These are phyloP conservation scores for Panopea generosa DNA, from an alignment of 2,888 invertebrate genomes.

Conservation along the genomic window DNA sequence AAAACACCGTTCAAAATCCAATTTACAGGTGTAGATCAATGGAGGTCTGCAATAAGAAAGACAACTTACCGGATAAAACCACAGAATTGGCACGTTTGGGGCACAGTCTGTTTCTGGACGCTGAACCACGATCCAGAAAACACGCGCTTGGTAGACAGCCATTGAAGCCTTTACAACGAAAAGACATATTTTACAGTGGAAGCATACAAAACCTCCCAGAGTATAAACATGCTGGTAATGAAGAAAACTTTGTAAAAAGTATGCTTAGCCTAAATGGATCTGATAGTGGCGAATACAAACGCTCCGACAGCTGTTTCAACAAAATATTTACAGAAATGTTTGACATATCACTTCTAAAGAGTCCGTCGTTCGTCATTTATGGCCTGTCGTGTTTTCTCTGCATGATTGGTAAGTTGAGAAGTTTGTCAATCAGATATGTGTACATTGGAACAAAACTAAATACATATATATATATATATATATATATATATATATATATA, in stretches of 20 bases:
- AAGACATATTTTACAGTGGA: constrained; percentile 99
- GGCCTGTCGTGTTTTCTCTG: constrained; percentile 80
- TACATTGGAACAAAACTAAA: no score
- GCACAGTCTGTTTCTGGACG: constrained; percentile 50
- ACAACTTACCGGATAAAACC: constrained; percentile 24
- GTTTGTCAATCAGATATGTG: not conserved
- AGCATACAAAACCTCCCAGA: constrained; percentile 92
- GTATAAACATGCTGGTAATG: constrained; percentile 56
- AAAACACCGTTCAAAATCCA: constrained; percentile 14
- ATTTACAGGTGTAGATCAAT: constrained; percentile 66
- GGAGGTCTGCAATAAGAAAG: constrained; percentile 45
- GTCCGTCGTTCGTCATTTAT: constrained; percentile 90
- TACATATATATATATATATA: no score
- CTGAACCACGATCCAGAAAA: constrained; percentile 26
- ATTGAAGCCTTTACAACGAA: constrained; percentile 91
- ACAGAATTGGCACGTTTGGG: constrained; percentile 51
- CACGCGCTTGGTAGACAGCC: constrained; percentile 22
- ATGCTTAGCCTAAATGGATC: constrained; percentile 47
- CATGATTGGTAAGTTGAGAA: constrained; percentile 80
- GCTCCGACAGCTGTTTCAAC: not conserved
- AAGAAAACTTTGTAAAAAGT: constrained; percentile 56
- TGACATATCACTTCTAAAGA: constrained; percentile 93
- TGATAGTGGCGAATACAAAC: constrained; percentile 4
- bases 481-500: no score
- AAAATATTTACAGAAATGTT: constrained; percentile 84